phyloP scores from a whole-genome alignment of 2,888 invertebrate species.

The Proisotoma minuta region DNA sequence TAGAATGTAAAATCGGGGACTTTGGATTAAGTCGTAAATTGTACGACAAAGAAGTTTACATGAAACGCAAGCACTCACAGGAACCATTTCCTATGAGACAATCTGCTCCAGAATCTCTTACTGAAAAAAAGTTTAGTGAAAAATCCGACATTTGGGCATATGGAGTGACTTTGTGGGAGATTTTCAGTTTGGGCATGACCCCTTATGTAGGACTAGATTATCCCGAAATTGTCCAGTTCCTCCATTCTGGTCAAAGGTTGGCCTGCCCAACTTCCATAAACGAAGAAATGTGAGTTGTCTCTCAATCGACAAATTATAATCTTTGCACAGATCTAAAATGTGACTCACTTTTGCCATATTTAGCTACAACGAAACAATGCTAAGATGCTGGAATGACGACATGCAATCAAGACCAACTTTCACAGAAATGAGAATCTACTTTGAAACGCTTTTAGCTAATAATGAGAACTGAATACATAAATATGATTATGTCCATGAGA shows the following conservation, averaged over 20 bases:
- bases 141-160: conserved; percentile 11
- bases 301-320: too few species aligned
- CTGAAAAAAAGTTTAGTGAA: not conserved
- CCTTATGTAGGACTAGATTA: not conserved
- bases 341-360: too few species aligned
- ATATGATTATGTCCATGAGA: too few species aligned
- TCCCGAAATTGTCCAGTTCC: not conserved
- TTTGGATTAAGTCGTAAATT: not conserved
- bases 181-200: not conserved
- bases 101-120: not conserved
- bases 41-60: not conserved
- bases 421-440: not conserved
- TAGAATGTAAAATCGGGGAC: not conserved
- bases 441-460: not conserved
- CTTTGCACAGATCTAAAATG: too few species aligned
- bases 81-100: not conserved
- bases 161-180: conserved; percentile 3
- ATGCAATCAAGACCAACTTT: not conserved
- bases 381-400: not conserved
- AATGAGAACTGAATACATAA: not conserved
- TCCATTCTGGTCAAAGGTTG: not conserved
- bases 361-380: not conserved
- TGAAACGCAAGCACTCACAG: too few species aligned
- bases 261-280: not conserved
- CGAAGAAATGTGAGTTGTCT: not conserved